Percentiles rank a stretch among this genome's conserved stretches.
These are phyloP conservation scores for Argyresthia albistria DNA, from an alignment of 2,888 invertebrate genomes.

Conservation along the genomic window DNA sequence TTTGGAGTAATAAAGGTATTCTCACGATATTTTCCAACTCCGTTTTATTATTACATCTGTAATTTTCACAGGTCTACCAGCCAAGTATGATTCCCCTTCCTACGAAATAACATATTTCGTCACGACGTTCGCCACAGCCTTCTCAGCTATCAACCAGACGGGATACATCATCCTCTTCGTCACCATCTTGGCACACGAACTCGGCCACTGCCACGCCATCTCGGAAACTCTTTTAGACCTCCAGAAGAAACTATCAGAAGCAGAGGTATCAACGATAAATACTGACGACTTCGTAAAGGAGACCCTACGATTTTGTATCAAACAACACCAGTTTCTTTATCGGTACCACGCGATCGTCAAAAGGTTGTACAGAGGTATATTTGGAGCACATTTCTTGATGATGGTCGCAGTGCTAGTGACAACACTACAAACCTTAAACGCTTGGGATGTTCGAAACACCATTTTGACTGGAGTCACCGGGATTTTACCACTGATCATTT, in stretches of 20 bases:
- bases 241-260: slow-evolving; percentile 12
- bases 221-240: slow-evolving; percentile 30
- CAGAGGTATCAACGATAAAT: slow-evolving; percentile 2
- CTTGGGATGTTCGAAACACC: slow-evolving; percentile 36
- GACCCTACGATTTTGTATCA: slow-evolving; percentile 30
- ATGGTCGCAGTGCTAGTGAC: slow-evolving; percentile 40
- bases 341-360: slow-evolving; percentile 27
- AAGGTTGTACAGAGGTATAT: slow-evolving; percentile 28
- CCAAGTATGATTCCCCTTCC: slow-evolving; percentile 36
- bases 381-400: slow-evolving; percentile 38
- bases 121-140: slow-evolving; percentile 27
- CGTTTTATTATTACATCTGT: not conserved
- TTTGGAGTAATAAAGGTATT: no score
- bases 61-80: slow-evolving; percentile 27
- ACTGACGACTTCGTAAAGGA: slow-evolving; percentile 16
- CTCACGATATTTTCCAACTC: not conserved
- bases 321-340: slow-evolving; percentile 37
- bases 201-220: slow-evolving; percentile 39
- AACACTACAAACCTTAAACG: slow-evolving; percentile 37
- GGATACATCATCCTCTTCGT: slow-evolving; percentile 42
- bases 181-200: slow-evolving; percentile 30
- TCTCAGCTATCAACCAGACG: slow-evolving; percentile 42
- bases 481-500: slow-evolving; percentile 35
- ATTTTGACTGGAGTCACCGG: slow-evolving; percentile 34
- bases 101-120: slow-evolving; percentile 32